Evolutionary conservation across 2,888 invertebrate species (phyloP), one percentile per base, ranked within the genome.

Genomic region (Tiliacea aurago): DNA sequence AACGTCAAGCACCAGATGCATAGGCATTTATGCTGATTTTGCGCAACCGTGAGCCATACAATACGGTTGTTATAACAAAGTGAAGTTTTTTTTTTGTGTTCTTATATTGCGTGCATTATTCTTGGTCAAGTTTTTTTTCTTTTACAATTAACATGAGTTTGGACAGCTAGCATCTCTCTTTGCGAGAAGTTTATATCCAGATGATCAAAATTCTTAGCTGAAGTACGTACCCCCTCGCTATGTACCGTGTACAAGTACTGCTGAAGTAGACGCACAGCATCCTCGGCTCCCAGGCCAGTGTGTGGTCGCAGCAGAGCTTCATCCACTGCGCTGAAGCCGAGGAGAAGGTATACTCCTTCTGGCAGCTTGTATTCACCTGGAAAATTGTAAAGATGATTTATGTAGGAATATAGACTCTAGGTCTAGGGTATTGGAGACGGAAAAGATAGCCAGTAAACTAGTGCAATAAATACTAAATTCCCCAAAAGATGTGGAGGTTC

Each of bases 241-340:
- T 98, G 97, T 87, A 98, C 97, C 70, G 97, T 97, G 81, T 97
- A 96, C 91, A 98, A 97, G 90, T 98, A 98, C 89, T 97, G 98
- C 92, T 99, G 98, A 81, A 99, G 96, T 18, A 98, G 97, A 85
- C 98, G 97, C 47, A 98, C 98, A 64, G 98, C 98, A 93, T 98
- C 98, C 90, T 98, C 98, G 66, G 99, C 98, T 11, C 98, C 98
- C 70, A 98, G 97, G 75, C 98, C 98, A 5, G 98, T 98, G 92
- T 98, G 98, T 51, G 98, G 98, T 84, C 98, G 97, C 86, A 99
- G 96, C 73, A 98, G 96, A 0, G 97, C 97, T 93, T 99, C 98
- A 93, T 99, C 99, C n/a, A 98, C 98, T 76, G 98, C 98, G 89
- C 99, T 99, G 95, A 98, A 99, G 73, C 99, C 99, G 74, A 99